These are phyloP conservation scores for Riparia riparia DNA, from an alignment of 2,113 vertebrate species.

Conservation along the genomic window DNA sequence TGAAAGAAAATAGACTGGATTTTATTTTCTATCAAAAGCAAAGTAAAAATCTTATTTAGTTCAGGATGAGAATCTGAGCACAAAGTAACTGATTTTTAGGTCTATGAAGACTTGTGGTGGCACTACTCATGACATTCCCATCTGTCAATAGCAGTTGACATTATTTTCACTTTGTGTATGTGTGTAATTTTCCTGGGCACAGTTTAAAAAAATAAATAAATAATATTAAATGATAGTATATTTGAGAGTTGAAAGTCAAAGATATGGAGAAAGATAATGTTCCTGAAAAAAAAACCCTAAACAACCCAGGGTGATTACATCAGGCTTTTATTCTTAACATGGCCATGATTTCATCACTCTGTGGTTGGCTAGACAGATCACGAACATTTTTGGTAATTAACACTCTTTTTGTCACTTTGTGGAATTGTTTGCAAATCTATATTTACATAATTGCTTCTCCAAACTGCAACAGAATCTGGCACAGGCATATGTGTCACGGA, in stretches of 20 bases:
- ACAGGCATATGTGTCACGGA: conserved; percentile 13
- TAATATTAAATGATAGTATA: no score
- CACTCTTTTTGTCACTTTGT: conserved; percentile 53
- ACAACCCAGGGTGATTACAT: neutral
- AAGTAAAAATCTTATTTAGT: neutral
- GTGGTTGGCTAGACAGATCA: conserved; percentile 22
- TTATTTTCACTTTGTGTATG: neutral
- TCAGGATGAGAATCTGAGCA: neutral
- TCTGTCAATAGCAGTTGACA: neutral
- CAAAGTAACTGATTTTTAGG: neutral
- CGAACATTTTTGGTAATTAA: conserved; percentile 50
- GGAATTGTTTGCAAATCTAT: conserved; percentile 61
- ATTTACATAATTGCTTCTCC: conserved; percentile 66
- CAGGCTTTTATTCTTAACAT: conserved; percentile 50
- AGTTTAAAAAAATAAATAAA: neutral
- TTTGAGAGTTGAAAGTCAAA: neutral
- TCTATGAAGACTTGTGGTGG: neutral
- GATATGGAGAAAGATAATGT: neutral
- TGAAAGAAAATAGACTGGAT: neutral
- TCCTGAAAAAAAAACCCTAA: neutral
- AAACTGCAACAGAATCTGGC: conserved; percentile 42
- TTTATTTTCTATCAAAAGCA: neutral
- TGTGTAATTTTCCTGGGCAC: neutral
- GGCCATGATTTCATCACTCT: conserved; percentile 42
- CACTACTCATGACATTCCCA: neutral